Evolutionary conservation across 2,113 vertebrate genomes (phyloP), one percentile per base, ranked within the genome.

Genomic region (Sinocyclocheilus anophthalmus): DNA sequence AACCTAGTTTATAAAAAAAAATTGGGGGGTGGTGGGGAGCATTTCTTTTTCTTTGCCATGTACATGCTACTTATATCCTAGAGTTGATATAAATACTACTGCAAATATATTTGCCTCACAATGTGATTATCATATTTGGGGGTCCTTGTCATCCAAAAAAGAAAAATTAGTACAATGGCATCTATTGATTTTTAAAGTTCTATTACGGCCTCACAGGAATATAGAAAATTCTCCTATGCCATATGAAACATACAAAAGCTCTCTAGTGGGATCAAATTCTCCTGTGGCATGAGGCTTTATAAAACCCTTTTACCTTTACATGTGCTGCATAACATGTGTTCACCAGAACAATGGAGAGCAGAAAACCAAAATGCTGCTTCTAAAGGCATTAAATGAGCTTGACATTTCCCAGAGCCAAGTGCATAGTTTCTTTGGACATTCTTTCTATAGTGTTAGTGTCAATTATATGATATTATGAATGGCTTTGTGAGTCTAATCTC

Each of bases 381-480:
- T 86, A 82, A 89, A 89, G 85, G 85, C 85, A 78, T 90, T 91
- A 91, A 92, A 89, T 24, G 20, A 37, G 80, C 30, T 81, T 89
- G 91, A 91, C 91, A 76, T 93, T 93, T 95, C 91, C 91, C 93
- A 93, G 84, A 91, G 77, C 90, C 85, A 86, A 91, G 90, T 87
- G 86, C 88, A 87, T 91, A 2, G 90, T 91, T 92, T 90, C 90
- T 90, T 88, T 42, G 83, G 59, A 55, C 65, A 85, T 87, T 90
- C 90, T 61, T 86, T 70, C 86, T 61, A 85, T 53, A 53, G 77
- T 22, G 53, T 61, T 89, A 69, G 90, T 90, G 91, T 93, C 94
- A 94, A 93, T 94, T 93, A 93, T 92, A 88, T 91, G 91, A 92
- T 91, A 94, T 94, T 93, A 94, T 91, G 84, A 92, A 93, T 92